Percentiles rank a stretch among this genome's conserved stretches.
phyloP scores from a whole-genome alignment of 2,888 invertebrate species.

The Trichogramma dendrolimi region DNA sequence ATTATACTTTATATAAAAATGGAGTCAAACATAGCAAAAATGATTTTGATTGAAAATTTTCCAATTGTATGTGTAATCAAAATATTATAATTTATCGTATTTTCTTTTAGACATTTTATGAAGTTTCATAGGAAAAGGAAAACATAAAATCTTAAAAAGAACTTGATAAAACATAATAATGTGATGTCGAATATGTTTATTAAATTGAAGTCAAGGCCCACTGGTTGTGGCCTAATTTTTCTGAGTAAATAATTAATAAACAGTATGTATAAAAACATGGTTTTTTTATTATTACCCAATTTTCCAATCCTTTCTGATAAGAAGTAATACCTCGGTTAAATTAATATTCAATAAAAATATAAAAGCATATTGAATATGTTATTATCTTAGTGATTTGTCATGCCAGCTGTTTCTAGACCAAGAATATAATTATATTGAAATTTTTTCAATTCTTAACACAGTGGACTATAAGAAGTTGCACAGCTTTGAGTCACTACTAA shows the following conservation, averaged over 20 bases:
- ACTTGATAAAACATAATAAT: conserved; percentile 43
- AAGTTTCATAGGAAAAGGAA: conserved; percentile 30
- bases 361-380: too few relatives aligned
- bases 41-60: conserved; percentile 9
- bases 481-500: too few relatives aligned
- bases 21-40: too few relatives aligned
- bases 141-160: conserved; percentile 35
- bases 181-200: conserved; percentile 47
- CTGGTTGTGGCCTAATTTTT: conserved; percentile 48
- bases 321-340: too few relatives aligned
- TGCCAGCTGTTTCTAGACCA: too few relatives aligned
- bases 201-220: conserved; percentile 40
- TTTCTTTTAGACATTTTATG: neutral
- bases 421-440: too few relatives aligned
- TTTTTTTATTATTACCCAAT: conserved; percentile 7
- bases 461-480: too few relatives aligned
- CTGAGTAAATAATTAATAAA: conserved; percentile 48
- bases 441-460: too few relatives aligned
- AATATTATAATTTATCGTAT: neutral
- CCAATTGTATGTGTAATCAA: neutral
- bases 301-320: neutral
- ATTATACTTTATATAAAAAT: too few relatives aligned
- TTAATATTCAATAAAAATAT: too few relatives aligned
- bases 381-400: too few relatives aligned
- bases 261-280: conserved; percentile 46